Percentiles rank a stretch among this genome's conserved stretches.
Conservation (phyloP, 2,888 invertebrate species). For the Oligia strigilis region DNA sequence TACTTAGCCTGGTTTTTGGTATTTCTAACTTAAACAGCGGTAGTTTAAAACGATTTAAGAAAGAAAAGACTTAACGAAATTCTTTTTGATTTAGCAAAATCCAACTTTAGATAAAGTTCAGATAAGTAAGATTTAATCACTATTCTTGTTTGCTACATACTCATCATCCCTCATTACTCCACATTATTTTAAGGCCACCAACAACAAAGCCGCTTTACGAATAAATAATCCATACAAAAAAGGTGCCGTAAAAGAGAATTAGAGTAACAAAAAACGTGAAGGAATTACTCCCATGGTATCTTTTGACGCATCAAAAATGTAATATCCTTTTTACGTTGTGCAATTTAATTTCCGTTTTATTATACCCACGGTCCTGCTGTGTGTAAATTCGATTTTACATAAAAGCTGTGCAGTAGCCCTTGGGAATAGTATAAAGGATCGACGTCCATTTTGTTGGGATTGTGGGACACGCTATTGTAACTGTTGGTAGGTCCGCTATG, state of each 20-base stretch:
- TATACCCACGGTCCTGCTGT: slow-evolving; percentile 57
- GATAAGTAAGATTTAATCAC: too few relatives aligned
- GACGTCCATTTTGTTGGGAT: slow-evolving; percentile 30
- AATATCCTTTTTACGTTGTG: slow-evolving; percentile 78
- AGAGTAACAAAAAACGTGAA: slow-evolving; percentile 66
- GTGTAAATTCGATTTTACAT: slow-evolving; percentile 65
- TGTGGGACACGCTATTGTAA: not conserved
- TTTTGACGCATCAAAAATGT: slow-evolving; percentile 77
- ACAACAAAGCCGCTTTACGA: slow-evolving; percentile 26
- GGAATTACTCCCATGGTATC: slow-evolving; percentile 75
- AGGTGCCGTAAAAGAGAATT: slow-evolving; percentile 58
- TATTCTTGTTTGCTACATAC: not conserved
- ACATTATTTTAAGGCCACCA: slow-evolving; percentile 4
- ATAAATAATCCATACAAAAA: slow-evolving; percentile 49
- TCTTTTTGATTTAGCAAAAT: too few relatives aligned
- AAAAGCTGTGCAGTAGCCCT: slow-evolving; percentile 58
- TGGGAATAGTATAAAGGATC: slow-evolving; percentile 7
- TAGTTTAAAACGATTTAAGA: too few relatives aligned
- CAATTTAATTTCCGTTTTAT: slow-evolving; percentile 81
- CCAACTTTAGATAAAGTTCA: too few relatives aligned
- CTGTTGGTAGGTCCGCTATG: not conserved
- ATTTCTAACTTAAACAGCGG: too few relatives aligned
- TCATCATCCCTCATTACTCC: not conserved
- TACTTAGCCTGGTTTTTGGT: too few relatives aligned
- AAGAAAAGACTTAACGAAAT: too few relatives aligned